Base-by-base conservation (phyloP, 2,888 invertebrate genomes). In the Troides helena region DNA sequence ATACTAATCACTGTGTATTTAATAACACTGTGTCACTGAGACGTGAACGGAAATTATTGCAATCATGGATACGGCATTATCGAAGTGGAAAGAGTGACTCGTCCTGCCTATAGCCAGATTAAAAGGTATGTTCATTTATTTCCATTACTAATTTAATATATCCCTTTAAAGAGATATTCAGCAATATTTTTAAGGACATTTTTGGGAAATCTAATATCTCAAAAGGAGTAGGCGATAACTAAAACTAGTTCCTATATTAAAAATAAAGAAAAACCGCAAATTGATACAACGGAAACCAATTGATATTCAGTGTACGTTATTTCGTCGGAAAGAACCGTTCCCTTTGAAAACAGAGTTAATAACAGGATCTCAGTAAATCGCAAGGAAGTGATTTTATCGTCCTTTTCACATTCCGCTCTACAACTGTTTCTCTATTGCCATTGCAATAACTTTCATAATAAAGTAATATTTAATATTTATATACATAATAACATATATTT, bases 1-100 rank as follows among this genome's bases (percentile, higher is more conserved):
- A 88, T 92, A 68, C 75, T 92, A 60, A 80, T 92, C 70, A 92
- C 92, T 77, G 92, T 92, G 83, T 92, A 92, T 78, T 80, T 92
- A 53, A 92, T 92, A 80, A 91, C 88, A 71, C 83, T 92, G 71
- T 92, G 92, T 73, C 92, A 92, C 79, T 90, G 81, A 86, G 72
- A 70, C 74, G 75, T 76, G 75, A 72, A 76, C 80, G 74, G 71
- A 72, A 74, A 69, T 74, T 72, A 73, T 77, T 76, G 79, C 75
- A 72, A 83, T 74, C 75, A 78, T 81, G 86, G 85, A 86, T 87
- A 86, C 80, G 76, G 79, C 77, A 78, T 84, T 81, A 80, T 78
- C 78, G 74, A 75, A 80, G 82, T 81, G 76, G 21, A 21, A 75
- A 79, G 82, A 79, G 82, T 74, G 75, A 68, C 30, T 30, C 39